Base-by-base conservation (phyloP, 2,797 vertebrate genomes). In the Liparis tanakae region DNA sequence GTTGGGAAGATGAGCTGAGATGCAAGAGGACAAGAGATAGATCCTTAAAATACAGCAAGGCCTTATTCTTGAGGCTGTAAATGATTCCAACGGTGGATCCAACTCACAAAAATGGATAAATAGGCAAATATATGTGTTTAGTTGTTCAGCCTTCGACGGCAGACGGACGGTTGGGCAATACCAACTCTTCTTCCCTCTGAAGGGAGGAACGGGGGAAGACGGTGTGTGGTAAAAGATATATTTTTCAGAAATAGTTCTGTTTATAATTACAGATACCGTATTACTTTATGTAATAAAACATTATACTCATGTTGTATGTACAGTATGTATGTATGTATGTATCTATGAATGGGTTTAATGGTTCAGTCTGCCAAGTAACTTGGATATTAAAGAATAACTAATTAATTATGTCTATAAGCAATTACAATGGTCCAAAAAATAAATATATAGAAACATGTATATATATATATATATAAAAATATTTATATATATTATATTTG, bases 31-130 rank as follows among this genome's bases (percentile, higher is more conserved):
- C 17, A 13, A 33, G 46, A 54, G 20, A 15, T 7, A 59, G 25
- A 30, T 30, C 39, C 15, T 56, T 64, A 44, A 58, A 39, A 25
- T 50, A 65, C 10, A 68, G 22, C 20, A 51, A 55, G 37, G 4
- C 34, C 18, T 62, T 14, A 56, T 70, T 70, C 54, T 43, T 68
- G 55, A 56, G 46, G 67, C 51, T n/a, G 61, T 22, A 65, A 33
- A 69, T 56, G 30, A 30, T 68, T 44, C 15, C 50, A 66, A 64
- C 14, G 59, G 65, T 22, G 41, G 54, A 62, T 57, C 22, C 30
- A 67, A 39, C 48, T 82, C 53, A 74, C 22, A 39, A 83, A 70
- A 56, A 66, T 57, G 25, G 2, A 12, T 70, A 20, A n/a, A 12
- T 37, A 65, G 6, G 10, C 5, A 20, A 10, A 22, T 7, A 3